Conservation (phyloP, 1,140 invertebrate genomes). For the Eriosoma lanigerum region DNA sequence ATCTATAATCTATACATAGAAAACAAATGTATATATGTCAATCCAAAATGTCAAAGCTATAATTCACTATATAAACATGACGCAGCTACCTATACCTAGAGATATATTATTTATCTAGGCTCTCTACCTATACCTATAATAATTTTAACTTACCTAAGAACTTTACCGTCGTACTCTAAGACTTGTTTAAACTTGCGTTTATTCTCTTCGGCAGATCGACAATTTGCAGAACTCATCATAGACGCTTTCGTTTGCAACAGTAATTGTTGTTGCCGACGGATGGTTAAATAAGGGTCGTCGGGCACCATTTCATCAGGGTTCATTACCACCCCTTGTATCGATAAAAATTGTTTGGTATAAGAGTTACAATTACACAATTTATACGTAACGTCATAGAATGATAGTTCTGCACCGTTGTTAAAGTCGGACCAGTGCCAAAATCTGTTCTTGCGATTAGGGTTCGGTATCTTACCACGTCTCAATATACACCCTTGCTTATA, state of each 20-base stretch:
- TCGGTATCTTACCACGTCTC: conserved; percentile 71
- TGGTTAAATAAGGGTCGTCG: conserved; percentile 8
- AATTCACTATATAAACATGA: too few relatives aligned
- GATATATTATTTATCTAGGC: too few relatives aligned
- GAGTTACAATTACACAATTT: conserved; percentile 55
- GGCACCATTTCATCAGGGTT: not conserved
- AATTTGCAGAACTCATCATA: not conserved
- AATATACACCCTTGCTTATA: conserved; percentile 76
- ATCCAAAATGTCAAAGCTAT: too few relatives aligned
- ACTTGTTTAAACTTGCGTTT: conserved; percentile 64
- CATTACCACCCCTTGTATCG: not conserved
- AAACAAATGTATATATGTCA: too few relatives aligned
- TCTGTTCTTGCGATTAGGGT: conserved; percentile 65
- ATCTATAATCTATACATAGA: too few relatives aligned
- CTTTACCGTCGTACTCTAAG: conserved; percentile 72
- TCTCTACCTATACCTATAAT: too few relatives aligned
- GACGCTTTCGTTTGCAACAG: not conserved
- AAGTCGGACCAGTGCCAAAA: conserved; percentile 84
- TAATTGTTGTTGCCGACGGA: not conserved
- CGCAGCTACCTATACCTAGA: too few relatives aligned
- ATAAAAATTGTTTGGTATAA: conserved; percentile 13
- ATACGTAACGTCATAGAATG: conserved; percentile 77
- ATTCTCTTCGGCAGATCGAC: not conserved
- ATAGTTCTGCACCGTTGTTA: conserved; percentile 74
- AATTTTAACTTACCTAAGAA: conserved; percentile 66